phyloP scores from a whole-genome alignment of 2,888 invertebrate genomes.

The Anthoptus insignis region DNA sequence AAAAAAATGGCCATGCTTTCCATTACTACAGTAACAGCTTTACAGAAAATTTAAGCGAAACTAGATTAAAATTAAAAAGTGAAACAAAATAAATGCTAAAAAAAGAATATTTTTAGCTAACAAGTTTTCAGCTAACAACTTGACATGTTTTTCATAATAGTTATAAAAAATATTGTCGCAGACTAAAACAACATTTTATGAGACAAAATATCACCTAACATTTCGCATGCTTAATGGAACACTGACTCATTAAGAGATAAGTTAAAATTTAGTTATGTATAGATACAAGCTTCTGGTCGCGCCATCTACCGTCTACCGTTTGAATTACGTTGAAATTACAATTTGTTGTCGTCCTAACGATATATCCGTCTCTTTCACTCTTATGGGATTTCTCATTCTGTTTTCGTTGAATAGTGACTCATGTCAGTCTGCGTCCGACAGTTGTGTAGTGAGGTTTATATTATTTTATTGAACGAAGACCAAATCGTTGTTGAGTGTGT shows the following conservation, averaged over 20 bases:
- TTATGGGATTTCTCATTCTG: slow-evolving; percentile 38
- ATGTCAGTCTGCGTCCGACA: slow-evolving; percentile 38
- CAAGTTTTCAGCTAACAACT: too few species aligned
- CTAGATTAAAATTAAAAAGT: too few species aligned
- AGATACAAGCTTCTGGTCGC: slow-evolving; percentile 6
- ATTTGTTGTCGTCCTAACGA: not conserved
- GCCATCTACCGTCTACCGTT: slow-evolving; percentile 1
- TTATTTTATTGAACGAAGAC: slow-evolving; percentile 38
- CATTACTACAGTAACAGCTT: too few species aligned
- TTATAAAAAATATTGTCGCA: too few species aligned
- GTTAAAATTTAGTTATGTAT: not conserved
- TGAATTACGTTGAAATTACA: slow-evolving; percentile 1
- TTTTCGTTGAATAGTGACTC: slow-evolving; percentile 38
- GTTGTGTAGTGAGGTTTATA: slow-evolving; percentile 30
- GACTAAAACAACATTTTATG: too few species aligned
- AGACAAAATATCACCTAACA: too few species aligned
- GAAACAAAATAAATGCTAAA: too few species aligned
- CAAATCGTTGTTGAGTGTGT: not conserved
- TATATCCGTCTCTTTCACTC: slow-evolving; percentile 2
- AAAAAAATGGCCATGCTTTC: too few species aligned
- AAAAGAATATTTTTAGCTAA: too few species aligned
- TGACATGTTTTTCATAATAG: too few species aligned
- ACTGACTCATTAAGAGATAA: slow-evolving; percentile 1
- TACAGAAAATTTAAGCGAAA: too few species aligned
- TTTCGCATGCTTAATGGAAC: slow-evolving; percentile 1